Evolutionary conservation across 2,113 vertebrate genomes (phyloP).

Genomic region (Lepisosteus oculatus): DNA sequence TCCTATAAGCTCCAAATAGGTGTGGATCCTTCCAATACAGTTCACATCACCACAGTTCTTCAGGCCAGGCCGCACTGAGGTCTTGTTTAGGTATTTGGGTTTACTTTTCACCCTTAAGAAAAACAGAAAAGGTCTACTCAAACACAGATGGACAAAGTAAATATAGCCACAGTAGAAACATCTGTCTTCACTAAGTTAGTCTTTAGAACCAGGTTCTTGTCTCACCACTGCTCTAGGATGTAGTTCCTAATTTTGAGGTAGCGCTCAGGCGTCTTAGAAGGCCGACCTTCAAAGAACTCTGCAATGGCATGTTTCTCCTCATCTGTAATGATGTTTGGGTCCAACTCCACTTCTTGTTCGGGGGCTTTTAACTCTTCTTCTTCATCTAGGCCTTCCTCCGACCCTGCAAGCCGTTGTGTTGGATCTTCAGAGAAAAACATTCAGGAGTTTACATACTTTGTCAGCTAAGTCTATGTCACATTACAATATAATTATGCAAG

Average conservation of each 20-base stretch:
- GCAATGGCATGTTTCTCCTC: constrained; percentile 96
- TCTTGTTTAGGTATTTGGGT: constrained; percentile 96
- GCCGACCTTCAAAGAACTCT: constrained; percentile 94
- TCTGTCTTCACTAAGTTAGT: too few relatives aligned
- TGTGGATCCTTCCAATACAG: constrained; percentile 96
- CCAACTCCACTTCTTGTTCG: constrained; percentile 83
- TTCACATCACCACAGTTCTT: constrained; percentile 98
- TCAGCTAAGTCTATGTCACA: too few relatives aligned
- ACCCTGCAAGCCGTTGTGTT: neutral
- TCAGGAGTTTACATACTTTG: too few relatives aligned
- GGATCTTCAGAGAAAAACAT: too few relatives aligned
- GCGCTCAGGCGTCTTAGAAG: constrained; percentile 92
- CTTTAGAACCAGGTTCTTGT: neutral
- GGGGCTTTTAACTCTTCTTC: constrained; percentile 83
- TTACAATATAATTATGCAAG: too few relatives aligned
- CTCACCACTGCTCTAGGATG: constrained; percentile 95
- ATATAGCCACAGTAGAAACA: too few relatives aligned
- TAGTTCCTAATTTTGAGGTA: constrained; percentile 97
- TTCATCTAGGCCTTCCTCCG: constrained; percentile 59
- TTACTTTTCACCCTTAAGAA: constrained; percentile 76
- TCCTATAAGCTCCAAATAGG: constrained; percentile 91
- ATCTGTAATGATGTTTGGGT: constrained; percentile 75
- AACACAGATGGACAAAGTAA: too few relatives aligned
- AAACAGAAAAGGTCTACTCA: too few relatives aligned
- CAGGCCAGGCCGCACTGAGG: constrained; percentile 90